phyloP scores from a whole-genome alignment of 2,113 vertebrate genomes.

The Bostrychus sinensis region DNA sequence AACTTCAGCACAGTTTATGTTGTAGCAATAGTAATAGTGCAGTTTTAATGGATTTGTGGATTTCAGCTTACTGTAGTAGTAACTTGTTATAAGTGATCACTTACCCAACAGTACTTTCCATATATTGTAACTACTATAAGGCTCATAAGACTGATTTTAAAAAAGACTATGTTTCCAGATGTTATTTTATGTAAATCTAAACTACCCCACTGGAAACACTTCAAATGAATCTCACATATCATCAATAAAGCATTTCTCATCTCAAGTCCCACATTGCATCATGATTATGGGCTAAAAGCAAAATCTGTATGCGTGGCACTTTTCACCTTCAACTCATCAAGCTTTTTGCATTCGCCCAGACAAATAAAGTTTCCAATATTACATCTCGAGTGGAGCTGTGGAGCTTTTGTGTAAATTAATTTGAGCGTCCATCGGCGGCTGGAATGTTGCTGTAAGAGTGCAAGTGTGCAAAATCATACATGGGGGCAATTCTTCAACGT shows the following conservation, averaged over 20 bases:
- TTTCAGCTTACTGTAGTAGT: too few relatives aligned
- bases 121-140: too few relatives aligned
- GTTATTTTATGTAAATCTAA: neutral
- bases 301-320: neutral
- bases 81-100: too few relatives aligned
- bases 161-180: too few relatives aligned
- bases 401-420: slow-evolving; percentile 2
- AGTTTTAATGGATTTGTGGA: too few relatives aligned
- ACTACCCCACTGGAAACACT: neutral
- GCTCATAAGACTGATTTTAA: too few relatives aligned
- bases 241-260: slow-evolving; percentile 19
- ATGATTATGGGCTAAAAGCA: slow-evolving; percentile 1
- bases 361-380: neutral
- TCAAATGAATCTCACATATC: slow-evolving; percentile 1
- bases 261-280: slow-evolving; percentile 38
- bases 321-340: neutral
- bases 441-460: neutral
- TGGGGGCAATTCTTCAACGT: neutral
- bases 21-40: too few relatives aligned
- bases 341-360: neutral
- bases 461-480: slow-evolving; percentile 2
- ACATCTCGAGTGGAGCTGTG: neutral
- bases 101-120: too few relatives aligned
- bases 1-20: too few relatives aligned
- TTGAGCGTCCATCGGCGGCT: neutral